These are phyloP conservation scores for Macrocentrus cingulum DNA, from an alignment of 1,140 invertebrate genomes.

Conservation along the genomic window DNA sequence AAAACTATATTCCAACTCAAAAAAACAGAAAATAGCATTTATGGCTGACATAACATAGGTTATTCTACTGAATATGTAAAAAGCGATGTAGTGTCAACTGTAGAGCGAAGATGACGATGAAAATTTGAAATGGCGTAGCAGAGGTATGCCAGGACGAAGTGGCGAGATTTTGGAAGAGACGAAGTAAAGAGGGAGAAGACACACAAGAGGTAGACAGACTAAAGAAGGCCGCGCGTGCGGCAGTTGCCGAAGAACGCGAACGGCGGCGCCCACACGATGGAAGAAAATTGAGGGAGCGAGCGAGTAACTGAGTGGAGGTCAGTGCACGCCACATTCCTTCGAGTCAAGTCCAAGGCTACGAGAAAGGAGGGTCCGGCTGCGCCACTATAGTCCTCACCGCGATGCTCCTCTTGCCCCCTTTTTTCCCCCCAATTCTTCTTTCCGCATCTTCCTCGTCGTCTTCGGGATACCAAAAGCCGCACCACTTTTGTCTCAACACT, in stretches of 20 bases:
- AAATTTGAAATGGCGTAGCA: too few species aligned
- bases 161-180: slow-evolving; percentile 3
- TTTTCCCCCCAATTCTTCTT: slow-evolving; percentile 3
- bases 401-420: neutral
- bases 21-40: too few species aligned
- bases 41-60: too few species aligned
- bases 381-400: neutral
- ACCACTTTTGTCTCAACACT: neutral
- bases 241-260: slow-evolving; percentile 1
- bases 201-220: slow-evolving; percentile 2
- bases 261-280: slow-evolving; percentile 21
- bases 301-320: slow-evolving; percentile 39
- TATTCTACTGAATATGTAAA: too few species aligned
- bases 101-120: too few species aligned
- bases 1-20: too few species aligned
- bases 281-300: slow-evolving; percentile 30
- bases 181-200: slow-evolving; percentile 5
- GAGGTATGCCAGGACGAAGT: neutral
- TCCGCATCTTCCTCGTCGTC: slow-evolving; percentile 10
- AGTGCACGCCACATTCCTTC: slow-evolving; percentile 52
- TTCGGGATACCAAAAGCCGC: too few species aligned
- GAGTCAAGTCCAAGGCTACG: slow-evolving; percentile 55
- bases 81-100: too few species aligned
- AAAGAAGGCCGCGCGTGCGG: slow-evolving; percentile 5
- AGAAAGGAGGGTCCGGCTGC: slow-evolving; percentile 15